phyloP scores from a whole-genome alignment of 2,888 invertebrate genomes.

The Euzophera pinguis region DNA sequence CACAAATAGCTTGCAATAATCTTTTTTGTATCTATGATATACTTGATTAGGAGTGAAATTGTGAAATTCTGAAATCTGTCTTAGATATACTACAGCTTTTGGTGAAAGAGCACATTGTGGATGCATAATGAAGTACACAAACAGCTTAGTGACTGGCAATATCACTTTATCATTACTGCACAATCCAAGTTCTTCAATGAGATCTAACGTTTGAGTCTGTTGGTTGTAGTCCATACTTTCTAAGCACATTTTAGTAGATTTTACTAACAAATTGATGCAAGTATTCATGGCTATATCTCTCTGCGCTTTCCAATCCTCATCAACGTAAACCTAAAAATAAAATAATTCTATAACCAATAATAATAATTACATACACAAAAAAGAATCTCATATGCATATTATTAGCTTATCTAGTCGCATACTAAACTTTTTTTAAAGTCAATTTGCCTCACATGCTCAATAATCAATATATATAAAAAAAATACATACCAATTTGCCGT shows the following conservation, averaged over 20 bases:
- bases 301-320: constrained; percentile 39
- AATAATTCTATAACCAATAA: too few relatives aligned
- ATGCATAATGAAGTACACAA: constrained; percentile 82
- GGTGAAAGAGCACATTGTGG: constrained; percentile 79
- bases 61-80: constrained; percentile 78
- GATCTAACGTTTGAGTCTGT: constrained; percentile 76
- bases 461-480: too few relatives aligned
- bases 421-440: too few relatives aligned
- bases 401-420: too few relatives aligned
- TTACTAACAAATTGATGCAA: constrained; percentile 64
- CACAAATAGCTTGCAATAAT: constrained; percentile 81
- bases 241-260: constrained; percentile 68
- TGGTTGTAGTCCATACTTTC: constrained; percentile 70
- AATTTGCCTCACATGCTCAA: too few relatives aligned
- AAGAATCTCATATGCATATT: too few relatives aligned
- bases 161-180: constrained; percentile 55
- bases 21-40: constrained; percentile 82
- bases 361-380: too few relatives aligned
- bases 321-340: constrained; percentile 44
- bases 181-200: constrained; percentile 74
- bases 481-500: constrained; percentile 34
- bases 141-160: constrained; percentile 69
- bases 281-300: constrained; percentile 54
- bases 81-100: constrained; percentile 78
- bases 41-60: constrained; percentile 77